These are phyloP conservation scores for Rhea pennata DNA, from an alignment of 2,113 vertebrate genomes.

Conservation along the genomic window DNA sequence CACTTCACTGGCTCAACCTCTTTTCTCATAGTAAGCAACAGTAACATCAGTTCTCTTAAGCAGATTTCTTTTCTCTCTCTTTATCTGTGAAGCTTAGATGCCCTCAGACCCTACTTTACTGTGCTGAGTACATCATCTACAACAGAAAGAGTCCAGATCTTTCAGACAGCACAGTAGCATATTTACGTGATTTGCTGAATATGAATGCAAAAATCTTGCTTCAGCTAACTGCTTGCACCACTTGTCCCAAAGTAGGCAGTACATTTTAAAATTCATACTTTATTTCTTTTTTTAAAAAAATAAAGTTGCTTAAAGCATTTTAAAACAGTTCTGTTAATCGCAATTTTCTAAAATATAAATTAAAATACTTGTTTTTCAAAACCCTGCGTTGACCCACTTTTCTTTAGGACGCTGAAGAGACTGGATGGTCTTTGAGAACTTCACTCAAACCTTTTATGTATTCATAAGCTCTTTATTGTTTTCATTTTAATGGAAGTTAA, in stretches of 20 bases:
- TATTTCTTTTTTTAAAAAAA: neutral
- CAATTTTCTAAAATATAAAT: neutral
- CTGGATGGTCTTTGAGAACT: neutral
- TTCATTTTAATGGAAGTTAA: constrained; percentile 31
- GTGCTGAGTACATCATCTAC: neutral
- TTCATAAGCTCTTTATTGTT: neutral
- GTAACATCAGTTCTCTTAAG: neutral
- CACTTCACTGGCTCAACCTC: neutral
- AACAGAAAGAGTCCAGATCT: neutral
- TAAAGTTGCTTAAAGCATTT: neutral
- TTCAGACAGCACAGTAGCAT: neutral
- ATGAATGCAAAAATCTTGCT: neutral
- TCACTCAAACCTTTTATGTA: constrained; percentile 22
- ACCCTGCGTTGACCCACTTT: neutral
- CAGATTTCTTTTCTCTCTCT: neutral
- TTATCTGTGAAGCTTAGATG: neutral
- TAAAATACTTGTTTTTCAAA: constrained; percentile 40
- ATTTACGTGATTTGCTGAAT: neutral
- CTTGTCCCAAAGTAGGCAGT: neutral
- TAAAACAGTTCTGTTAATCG: neutral
- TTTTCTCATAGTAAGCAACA: neutral
- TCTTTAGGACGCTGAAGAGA: constrained; percentile 5
- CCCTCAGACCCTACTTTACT: neutral
- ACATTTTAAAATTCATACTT: neutral
- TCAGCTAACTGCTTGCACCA: neutral